Evolutionary conservation across 2,888 invertebrate genomes (phyloP).

Genomic region (Phytoseiulus persimilis): DNA sequence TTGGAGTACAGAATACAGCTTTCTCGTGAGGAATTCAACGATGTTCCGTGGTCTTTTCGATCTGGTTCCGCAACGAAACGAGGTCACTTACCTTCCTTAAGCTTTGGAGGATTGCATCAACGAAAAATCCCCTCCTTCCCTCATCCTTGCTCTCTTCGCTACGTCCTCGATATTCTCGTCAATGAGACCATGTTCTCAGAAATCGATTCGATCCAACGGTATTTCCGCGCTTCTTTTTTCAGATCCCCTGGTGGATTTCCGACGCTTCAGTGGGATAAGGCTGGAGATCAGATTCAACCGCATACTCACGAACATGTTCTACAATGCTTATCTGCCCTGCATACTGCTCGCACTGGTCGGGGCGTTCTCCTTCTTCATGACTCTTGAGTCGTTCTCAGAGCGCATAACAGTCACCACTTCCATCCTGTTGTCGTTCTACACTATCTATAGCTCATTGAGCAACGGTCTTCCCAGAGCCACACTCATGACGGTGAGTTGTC

Average conservation of each 20-base stretch:
- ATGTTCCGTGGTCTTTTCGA: not conserved
- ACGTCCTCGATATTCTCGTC: too few relatives aligned
- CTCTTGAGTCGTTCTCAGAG: not conserved
- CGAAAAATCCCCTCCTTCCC: too few relatives aligned
- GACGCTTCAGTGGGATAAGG: not conserved
- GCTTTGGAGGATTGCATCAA: too few relatives aligned
- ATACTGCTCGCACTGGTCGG: not conserved
- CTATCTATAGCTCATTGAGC: not conserved
- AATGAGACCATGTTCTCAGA: too few relatives aligned
- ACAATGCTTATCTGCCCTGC: not conserved
- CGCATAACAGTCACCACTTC: not conserved
- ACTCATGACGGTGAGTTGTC: not conserved
- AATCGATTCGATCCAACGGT: not conserved
- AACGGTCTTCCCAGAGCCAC: not conserved
- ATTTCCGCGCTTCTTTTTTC: too few relatives aligned
- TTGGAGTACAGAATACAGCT: not conserved
- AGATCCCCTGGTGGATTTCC: not conserved
- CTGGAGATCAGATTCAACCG: not conserved
- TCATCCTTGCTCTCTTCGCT: too few relatives aligned
- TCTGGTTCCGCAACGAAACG: not conserved
- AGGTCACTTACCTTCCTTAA: not conserved
- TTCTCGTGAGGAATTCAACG: not conserved
- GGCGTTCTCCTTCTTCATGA: not conserved
- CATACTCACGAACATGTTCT: not conserved
- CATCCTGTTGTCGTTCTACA: not conserved